These are phyloP conservation scores for Bubo bubo DNA, from an alignment of 2,113 vertebrate species.

Conservation along the genomic window DNA sequence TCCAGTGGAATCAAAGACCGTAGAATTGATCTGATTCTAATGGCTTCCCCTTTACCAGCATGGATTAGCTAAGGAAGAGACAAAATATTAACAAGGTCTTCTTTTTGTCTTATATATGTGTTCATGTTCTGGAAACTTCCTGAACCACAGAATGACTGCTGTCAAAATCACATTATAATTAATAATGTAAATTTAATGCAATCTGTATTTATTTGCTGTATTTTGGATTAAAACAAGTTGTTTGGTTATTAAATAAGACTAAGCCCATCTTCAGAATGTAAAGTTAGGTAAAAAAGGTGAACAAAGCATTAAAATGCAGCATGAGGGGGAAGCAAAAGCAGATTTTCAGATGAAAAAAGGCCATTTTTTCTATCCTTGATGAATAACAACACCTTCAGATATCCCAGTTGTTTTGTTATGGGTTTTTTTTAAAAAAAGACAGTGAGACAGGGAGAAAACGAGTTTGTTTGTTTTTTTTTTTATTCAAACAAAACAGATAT, in stretches of 20 bases:
- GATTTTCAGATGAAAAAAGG: neutral
- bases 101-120: neutral
- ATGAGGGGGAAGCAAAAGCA: neutral
- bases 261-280: neutral
- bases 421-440: neutral
- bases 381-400: neutral
- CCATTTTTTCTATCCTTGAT: neutral
- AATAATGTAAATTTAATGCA: neutral
- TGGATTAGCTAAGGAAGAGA: slow-evolving; percentile 85
- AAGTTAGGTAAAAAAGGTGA: neutral
- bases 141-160: neutral
- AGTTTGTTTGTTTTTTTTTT: neutral
- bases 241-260: neutral
- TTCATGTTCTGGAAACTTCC: neutral
- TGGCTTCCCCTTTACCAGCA: slow-evolving; percentile 94
- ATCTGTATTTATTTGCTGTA: neutral
- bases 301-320: neutral
- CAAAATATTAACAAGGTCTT: neutral
- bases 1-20: slow-evolving; percentile 92
- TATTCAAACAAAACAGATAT: neutral
- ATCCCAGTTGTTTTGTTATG: neutral
- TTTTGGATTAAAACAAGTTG: neutral
- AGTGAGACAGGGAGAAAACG: neutral
- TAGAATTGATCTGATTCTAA: slow-evolving; percentile 93
- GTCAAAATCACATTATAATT: neutral